Evolutionary conservation across 2,797 vertebrate species (phyloP), one percentile per base, ranked within the genome.

Genomic region (Macrochelys suwanniensis): DNA sequence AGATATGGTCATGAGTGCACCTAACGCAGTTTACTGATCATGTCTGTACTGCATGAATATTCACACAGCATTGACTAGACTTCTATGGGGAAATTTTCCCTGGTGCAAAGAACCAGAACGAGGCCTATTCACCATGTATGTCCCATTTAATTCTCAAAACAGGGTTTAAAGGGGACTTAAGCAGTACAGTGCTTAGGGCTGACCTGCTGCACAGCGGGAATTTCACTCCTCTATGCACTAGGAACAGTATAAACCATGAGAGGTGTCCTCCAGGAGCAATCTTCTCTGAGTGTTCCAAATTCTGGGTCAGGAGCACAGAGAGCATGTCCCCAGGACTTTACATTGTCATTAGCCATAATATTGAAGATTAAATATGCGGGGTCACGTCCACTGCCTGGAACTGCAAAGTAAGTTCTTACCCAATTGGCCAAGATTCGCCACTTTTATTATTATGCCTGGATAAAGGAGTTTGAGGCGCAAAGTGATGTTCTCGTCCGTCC

Each of bases 191-290:
- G 5, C 42, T 59, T 45, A 87, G 17, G n/a, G 16, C 37, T 84
- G 2, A 50, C 91, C 88, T 91, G 65, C n/a, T 71, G 16, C 3
- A 15, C 19, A 71, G 6, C 12, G 61, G 5, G 23, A 74, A 76
- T 54, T 71, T 90, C n/a, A 0, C 37, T 82, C 25, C 88, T 7
- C 19, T 21, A 54, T 28, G 16, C 2, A 42, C 12, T 80, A 54
- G 65, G 87, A n/a, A 90, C 6, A 74, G 53, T 21, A 49, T 17
- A 89, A 8, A 76, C 23, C 15, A 2, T 0, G 65, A 45, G 56
- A 42, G 33, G 49, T 0, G 11, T 77, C 87, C 37, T 94, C 16
- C 54, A 3, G 2, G 15, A 51, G 10, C 11, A 0, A 0, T 78
- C 82, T 89, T 88, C 71, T 85, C 1, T 0, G 42, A 53, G 85